Conservation (phyloP, 2,888 invertebrate species). For the Protodeltote pygarga region DNA sequence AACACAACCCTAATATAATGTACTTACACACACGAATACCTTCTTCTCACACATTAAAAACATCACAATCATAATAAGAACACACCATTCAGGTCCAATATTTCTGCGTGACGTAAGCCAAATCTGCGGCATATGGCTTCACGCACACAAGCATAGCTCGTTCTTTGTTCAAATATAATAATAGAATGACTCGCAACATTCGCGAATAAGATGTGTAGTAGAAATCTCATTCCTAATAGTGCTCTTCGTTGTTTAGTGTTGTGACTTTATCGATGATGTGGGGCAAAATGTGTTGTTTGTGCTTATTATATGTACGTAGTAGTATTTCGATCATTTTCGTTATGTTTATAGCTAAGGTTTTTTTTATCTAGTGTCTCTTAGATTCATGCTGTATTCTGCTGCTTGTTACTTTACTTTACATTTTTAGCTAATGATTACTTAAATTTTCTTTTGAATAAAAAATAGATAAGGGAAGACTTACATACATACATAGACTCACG, state of each 20-base stretch:
- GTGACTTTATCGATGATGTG: slow-evolving; percentile 49
- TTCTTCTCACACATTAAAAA: slow-evolving; percentile 19
- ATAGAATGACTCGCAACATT: slow-evolving; percentile 80
- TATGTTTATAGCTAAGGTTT: neutral
- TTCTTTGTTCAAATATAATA: slow-evolving; percentile 79
- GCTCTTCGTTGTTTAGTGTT: slow-evolving; percentile 52
- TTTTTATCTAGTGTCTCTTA: too few species aligned
- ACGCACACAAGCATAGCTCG: slow-evolving; percentile 51
- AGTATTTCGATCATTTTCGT: neutral
- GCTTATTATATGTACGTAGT: neutral
- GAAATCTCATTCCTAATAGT: slow-evolving; percentile 79
- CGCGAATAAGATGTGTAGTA: slow-evolving; percentile 76
- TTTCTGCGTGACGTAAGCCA: slow-evolving; percentile 75
- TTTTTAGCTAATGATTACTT: too few species aligned
- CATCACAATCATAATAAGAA: slow-evolving; percentile 35
- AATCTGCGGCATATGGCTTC: slow-evolving; percentile 71
- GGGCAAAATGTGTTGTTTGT: slow-evolving; percentile 19
- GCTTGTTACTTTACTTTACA: too few species aligned
- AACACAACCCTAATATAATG: neutral
- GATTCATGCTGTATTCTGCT: too few species aligned
- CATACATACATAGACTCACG: too few species aligned
- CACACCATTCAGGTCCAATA: slow-evolving; percentile 66
- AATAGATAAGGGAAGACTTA: too few species aligned
- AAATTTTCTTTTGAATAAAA: too few species aligned
- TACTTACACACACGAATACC: neutral